Base-by-base conservation (phyloP, 1,140 invertebrate species). In the Melanaphis sacchari region DNA sequence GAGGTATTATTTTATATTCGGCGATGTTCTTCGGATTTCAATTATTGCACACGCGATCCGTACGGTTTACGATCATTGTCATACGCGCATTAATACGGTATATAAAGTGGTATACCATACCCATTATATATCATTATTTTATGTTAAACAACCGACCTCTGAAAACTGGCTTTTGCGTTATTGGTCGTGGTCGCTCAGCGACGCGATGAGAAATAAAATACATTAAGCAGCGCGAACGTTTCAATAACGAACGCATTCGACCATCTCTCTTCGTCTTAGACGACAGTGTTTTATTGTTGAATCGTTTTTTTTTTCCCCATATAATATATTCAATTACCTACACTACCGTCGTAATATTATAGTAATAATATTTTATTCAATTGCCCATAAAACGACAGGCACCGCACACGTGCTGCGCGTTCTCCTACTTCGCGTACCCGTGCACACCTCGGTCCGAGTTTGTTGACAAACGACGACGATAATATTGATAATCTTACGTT, bases 221-320 rank as follows among this genome's bases (percentile, higher is more conserved):
- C 11, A 18, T 36, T 76, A 41, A 24, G 31, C 9, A 3, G 21
- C 40, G 22, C 91, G n/a, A 36, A 82, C 90, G n/a, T 76, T 43
- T 92, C 91, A 92, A 84, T 46, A 84, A 93, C 91, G 36, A 46
- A 82, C 46, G 41, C 90, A 36, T n/a, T 36, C 40, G 81, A 92
- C 91, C 91, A 41, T 84, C 82, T 82, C 24, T 46, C n/a, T 81
- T 49, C n/a, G 43, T 36, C 84, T 31, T 26, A 6, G 40, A 24
- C 38, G 84, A 31, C 24, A 41, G 38, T 41, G 24, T 84, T 84
- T 84, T 40, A 41, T 84, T 84, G 82, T 84, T 41, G 9, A 22
- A 40, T 26, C 9, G 38, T 41, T 26, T 40, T 84, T 41, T 38
- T 41, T 84, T 84, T 26, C 8, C 11, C 1, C 15, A 46, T 46